A percentile compares a stretch with the other conserved stretches of the same genome.
Conservation (phyloP, 2,888 invertebrate species). For the Chrysolina oricalcia region DNA sequence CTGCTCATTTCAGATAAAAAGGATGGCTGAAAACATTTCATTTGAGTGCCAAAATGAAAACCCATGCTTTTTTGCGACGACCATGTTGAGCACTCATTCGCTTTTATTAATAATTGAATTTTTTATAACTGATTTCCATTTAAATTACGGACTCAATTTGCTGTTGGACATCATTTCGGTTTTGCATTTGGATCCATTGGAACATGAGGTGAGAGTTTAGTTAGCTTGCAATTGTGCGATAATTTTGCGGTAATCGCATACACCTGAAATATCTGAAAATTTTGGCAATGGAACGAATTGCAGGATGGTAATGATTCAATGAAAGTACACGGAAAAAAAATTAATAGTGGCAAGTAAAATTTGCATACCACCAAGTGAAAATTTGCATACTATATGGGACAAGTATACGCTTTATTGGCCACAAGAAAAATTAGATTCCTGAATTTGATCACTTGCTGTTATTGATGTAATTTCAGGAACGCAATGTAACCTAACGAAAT, state of each 20-base stretch:
- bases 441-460: no score
- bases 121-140: slow-evolving; percentile 49
- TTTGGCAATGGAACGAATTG: not conserved
- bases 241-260: not conserved
- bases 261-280: not conserved
- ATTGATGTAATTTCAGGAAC: no score
- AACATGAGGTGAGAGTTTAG: not conserved
- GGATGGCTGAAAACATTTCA: slow-evolving; percentile 55
- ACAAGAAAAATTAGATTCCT: no score
- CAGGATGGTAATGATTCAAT: not conserved
- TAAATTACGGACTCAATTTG: slow-evolving; percentile 46
- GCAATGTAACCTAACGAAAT: no score
- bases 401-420: no score
- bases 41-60: slow-evolving; percentile 49
- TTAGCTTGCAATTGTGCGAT: not conserved
- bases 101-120: slow-evolving; percentile 53
- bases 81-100: slow-evolving; percentile 46
- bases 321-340: no score
- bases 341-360: no score
- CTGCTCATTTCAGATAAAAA: slow-evolving; percentile 52
- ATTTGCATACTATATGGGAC: no score
- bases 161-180: slow-evolving; percentile 17
- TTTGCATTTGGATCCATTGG: not conserved
- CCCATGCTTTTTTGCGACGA: slow-evolving; percentile 42
- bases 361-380: no score